Evolutionary conservation across 2,113 vertebrate genomes (phyloP).

Genomic region (Rhea pennata): DNA sequence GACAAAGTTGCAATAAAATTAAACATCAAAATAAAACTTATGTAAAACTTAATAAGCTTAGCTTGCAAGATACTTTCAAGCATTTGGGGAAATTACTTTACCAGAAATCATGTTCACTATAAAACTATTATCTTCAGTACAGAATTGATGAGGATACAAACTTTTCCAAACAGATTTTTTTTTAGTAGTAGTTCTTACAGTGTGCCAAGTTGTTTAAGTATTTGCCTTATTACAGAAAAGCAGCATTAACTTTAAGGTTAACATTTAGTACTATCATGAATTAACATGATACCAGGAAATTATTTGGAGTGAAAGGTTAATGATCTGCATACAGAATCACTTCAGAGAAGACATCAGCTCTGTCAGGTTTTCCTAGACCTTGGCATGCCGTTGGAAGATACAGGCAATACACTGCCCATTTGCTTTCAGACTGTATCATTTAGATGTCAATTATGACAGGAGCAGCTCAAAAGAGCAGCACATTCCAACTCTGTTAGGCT

Average conservation of each 20-base stretch:
- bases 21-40: constrained; percentile 55
- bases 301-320: background rate
- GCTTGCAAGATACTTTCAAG: constrained; percentile 45
- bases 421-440: background rate
- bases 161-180: constrained; percentile 22
- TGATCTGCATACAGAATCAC: background rate
- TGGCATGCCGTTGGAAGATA: rapidly evolving
- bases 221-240: background rate
- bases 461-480: background rate
- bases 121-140: constrained; percentile 32
- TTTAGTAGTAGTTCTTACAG: background rate
- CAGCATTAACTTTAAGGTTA: background rate
- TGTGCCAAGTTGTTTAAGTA: background rate
- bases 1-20: constrained; percentile 51
- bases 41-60: constrained; percentile 64
- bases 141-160: constrained; percentile 32
- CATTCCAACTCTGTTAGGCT: background rate
- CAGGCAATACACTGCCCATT: background rate
- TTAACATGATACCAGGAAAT: background rate
- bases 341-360: background rate
- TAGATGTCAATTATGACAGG: background rate
- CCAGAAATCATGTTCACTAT: constrained; percentile 45
- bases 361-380: background rate
- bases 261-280: background rate
- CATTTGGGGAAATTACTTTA: constrained; percentile 64